A percentile compares a stretch with the other conserved stretches of the same genome.
Evolutionary conservation across 2,888 invertebrate species (phyloP).

Genomic region (Neoitamus cyanurus): DNA sequence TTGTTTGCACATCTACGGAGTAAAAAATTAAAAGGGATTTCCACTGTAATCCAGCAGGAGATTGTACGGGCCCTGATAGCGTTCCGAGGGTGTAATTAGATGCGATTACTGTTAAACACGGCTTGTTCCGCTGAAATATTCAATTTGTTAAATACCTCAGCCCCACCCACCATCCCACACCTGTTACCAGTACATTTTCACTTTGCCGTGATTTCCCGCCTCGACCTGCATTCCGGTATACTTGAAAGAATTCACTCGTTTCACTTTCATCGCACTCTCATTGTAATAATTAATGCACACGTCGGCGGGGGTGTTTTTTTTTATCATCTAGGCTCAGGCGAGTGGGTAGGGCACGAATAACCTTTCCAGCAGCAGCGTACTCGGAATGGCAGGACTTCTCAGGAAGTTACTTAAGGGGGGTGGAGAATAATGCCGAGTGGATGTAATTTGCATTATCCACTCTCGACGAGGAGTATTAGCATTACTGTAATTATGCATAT

Average conservation of each 20-base stretch:
- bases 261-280: not conserved
- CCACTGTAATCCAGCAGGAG: not conserved
- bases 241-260: not conserved
- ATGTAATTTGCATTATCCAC: conserved; percentile 22
- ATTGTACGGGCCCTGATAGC: not conserved
- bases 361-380: not conserved
- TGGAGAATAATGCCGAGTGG: not conserved
- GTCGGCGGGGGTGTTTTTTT: not conserved
- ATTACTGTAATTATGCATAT: conserved; percentile 1
- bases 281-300: conserved; percentile 21
- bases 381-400: not conserved
- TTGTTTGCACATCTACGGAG: not conserved
- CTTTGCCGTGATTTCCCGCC: not conserved
- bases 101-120: not conserved
- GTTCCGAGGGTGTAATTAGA: not conserved
- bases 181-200: not conserved
- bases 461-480: not conserved
- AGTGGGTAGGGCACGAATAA: not conserved
- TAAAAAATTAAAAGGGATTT: not conserved
- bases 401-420: not conserved
- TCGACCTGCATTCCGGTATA: not conserved
- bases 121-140: not conserved
- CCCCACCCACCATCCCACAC: not conserved
- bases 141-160: not conserved
- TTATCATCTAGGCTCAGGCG: not conserved